These are phyloP conservation scores for Melipona bicolor DNA, from an alignment of 2,888 invertebrate species.

Conservation along the genomic window DNA sequence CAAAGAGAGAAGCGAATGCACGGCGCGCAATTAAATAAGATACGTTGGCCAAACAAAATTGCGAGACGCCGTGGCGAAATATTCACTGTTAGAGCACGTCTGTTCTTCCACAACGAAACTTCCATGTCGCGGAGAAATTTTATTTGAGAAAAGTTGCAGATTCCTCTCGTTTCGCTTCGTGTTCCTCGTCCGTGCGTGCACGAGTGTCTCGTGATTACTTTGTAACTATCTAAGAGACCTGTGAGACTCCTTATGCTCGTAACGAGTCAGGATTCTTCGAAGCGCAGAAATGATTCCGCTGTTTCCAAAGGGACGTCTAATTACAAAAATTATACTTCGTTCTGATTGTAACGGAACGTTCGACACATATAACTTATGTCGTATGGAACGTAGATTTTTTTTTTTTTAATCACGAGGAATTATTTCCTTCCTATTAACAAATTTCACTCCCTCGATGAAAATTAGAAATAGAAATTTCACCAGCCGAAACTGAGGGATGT, in stretches of 20 bases:
- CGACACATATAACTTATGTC: too few species aligned
- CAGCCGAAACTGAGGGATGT: too few species aligned
- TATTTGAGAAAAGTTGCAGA: conserved; percentile 1
- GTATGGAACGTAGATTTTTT: too few species aligned
- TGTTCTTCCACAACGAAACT: background rate
- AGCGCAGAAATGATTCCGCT: background rate
- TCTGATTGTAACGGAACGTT: too few species aligned
- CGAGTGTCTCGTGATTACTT: background rate
- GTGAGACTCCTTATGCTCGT: background rate
- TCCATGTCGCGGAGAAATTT: background rate
- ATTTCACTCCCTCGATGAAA: too few species aligned
- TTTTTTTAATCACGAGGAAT: too few species aligned
- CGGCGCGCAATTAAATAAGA: conserved; percentile 13
- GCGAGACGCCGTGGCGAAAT: too few species aligned
- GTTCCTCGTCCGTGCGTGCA: background rate
- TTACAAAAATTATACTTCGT: background rate
- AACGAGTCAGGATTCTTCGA: background rate
- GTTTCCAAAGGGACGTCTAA: background rate
- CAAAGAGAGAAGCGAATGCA: background rate
- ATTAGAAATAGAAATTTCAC: too few species aligned
- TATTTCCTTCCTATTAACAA: too few species aligned
- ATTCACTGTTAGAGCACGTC: background rate
- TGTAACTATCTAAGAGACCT: background rate
- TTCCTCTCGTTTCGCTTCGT: background rate
- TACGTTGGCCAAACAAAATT: conserved; percentile 1